Evolutionary conservation across 92 coral and sea anemone species (phyloP).

Genomic region (Muricea muricata): DNA sequence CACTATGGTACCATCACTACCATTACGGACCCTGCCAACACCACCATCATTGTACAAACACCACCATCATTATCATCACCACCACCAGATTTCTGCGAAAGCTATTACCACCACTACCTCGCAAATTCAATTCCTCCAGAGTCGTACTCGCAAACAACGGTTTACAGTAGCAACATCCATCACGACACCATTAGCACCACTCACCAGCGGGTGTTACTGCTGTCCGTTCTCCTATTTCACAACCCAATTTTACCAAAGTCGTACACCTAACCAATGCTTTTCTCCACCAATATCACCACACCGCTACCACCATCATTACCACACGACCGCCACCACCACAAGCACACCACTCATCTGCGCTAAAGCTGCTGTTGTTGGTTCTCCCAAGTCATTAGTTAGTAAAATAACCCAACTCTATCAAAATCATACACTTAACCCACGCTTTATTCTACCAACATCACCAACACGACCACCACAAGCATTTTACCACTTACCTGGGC

Average conservation of each 20-base stretch:
- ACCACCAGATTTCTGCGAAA: neutral
- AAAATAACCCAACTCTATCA: slow-evolving; percentile 81
- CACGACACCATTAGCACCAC: neutral
- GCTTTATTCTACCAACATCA: slow-evolving; percentile 44
- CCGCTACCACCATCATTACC: no score
- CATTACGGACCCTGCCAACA: no score
- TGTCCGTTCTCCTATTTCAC: slow-evolving; percentile 94
- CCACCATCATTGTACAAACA: no score
- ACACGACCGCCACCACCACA: neutral
- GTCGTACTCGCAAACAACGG: no score
- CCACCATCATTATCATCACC: neutral
- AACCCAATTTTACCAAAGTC: slow-evolving; percentile 80
- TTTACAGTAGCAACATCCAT: neutral
- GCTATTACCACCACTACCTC: no score
- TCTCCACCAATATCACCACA: neutral
- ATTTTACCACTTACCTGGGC: slow-evolving; percentile 74
- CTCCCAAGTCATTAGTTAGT: slow-evolving; percentile 92
- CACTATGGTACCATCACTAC: neutral
- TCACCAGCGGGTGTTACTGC: slow-evolving; percentile 89
- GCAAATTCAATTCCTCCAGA: no score
- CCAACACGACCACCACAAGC: neutral
- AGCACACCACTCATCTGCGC: slow-evolving; percentile 75
- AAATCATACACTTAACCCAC: slow-evolving; percentile 76
- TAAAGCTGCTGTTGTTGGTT: slow-evolving; percentile 90
- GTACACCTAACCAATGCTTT: slow-evolving; percentile 79